phyloP scores from a whole-genome alignment of 2,888 invertebrate genomes.

The Epinotia bilunana region DNA sequence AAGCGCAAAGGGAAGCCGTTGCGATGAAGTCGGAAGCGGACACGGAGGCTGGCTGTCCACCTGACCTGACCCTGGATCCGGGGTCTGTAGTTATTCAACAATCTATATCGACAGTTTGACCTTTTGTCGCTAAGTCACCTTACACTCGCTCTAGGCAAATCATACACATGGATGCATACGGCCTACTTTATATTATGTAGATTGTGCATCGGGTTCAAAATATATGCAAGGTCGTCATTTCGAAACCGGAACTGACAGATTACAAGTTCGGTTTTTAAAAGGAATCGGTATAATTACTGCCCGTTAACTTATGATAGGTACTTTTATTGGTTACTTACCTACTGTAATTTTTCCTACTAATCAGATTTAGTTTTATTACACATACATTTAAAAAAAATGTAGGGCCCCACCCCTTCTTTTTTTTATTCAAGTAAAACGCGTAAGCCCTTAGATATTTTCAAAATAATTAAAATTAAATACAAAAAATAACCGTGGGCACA shows the following conservation, averaged over 20 bases:
- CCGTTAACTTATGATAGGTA: too few relatives aligned
- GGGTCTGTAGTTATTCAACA: constrained; percentile 71
- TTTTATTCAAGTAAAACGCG: too few relatives aligned
- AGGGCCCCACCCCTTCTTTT: too few relatives aligned
- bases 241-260: constrained; percentile 13
- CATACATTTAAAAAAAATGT: too few relatives aligned
- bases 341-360: too few relatives aligned
- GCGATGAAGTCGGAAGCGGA: constrained; percentile 74
- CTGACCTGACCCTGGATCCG: constrained; percentile 70
- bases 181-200: background rate
- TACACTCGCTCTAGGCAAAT: constrained; percentile 26
- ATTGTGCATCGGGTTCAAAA: constrained; percentile 10
- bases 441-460: too few relatives aligned
- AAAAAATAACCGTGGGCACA: too few relatives aligned
- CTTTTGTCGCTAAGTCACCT: constrained; percentile 57
- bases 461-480: too few relatives aligned
- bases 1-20: constrained; percentile 64
- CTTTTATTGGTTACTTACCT: too few relatives aligned
- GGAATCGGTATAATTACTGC: background rate
- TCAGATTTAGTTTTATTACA: too few relatives aligned
- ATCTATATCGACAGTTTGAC: constrained; percentile 71
- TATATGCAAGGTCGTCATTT: constrained; percentile 22
- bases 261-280: constrained; percentile 5
- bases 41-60: constrained; percentile 66
- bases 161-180: constrained; percentile 16